phyloP scores from a whole-genome alignment of 2,797 vertebrate genomes.

The Calcarius lapponicus region DNA sequence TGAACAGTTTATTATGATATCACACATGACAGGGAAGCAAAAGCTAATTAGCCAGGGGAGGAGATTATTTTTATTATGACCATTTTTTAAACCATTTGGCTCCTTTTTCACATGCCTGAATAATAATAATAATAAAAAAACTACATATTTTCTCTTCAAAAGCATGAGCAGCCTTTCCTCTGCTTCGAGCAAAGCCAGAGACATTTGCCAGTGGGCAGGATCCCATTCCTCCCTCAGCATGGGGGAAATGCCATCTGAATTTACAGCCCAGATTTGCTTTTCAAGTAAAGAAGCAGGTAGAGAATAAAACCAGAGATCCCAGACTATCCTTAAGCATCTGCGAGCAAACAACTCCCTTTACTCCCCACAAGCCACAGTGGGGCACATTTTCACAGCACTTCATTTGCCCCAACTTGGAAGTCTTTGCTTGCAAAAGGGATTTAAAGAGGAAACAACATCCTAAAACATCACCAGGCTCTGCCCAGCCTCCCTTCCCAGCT shows the following conservation, averaged over 20 bases:
- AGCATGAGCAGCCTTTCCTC: not conserved
- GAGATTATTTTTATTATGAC: constrained; percentile 27
- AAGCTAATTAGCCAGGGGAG: constrained; percentile 15
- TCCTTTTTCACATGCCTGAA: not conserved
- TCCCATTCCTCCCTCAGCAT: not conserved
- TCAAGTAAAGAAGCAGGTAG: not conserved
- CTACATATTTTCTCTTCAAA: not conserved
- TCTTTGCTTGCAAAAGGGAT: not conserved
- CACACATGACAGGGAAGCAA: constrained; percentile 31
- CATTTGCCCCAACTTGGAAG: fast-evolving
- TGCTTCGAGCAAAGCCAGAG: not conserved
- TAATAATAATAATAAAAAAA: not conserved
- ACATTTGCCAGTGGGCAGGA: not conserved
- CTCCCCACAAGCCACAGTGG: not conserved
- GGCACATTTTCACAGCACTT: not conserved
- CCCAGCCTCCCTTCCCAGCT: not conserved
- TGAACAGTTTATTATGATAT: constrained; percentile 7
- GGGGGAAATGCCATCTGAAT: not conserved
- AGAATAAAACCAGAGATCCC: not conserved
- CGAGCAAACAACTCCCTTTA: not conserved
- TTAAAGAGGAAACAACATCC: not conserved
- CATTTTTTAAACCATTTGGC: not conserved
- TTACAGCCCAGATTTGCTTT: not conserved
- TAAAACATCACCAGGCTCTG: not conserved
- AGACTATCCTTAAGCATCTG: not conserved